phyloP scores from a whole-genome alignment of 1,140 invertebrate genomes.

The Drosophila dunni region DNA sequence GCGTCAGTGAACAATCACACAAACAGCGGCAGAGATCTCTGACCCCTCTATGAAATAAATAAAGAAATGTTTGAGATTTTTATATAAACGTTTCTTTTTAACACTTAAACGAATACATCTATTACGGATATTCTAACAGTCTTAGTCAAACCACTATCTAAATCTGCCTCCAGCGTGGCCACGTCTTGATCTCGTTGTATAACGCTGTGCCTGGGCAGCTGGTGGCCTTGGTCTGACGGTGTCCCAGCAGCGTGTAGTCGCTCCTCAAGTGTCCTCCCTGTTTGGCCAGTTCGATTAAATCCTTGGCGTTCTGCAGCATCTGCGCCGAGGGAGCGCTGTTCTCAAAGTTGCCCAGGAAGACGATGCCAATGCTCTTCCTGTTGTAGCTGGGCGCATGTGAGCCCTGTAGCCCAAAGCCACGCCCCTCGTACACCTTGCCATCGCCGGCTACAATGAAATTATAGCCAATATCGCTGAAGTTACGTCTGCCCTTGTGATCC shows the following conservation, averaged over 20 bases:
- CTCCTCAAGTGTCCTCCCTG: slow-evolving; percentile 62
- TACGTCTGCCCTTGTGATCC: slow-evolving; percentile 86
- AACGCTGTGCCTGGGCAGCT: slow-evolving; percentile 88
- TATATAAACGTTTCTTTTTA: background rate
- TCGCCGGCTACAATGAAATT: slow-evolving; percentile 86
- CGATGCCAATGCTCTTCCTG: slow-evolving; percentile 88
- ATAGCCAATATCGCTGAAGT: slow-evolving; percentile 90
- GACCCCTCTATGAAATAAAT: too few relatives aligned
- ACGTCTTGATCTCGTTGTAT: slow-evolving; percentile 85
- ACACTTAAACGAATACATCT: too few relatives aligned
- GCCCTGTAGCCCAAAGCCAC: slow-evolving; percentile 89
- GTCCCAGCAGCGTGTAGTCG: slow-evolving; percentile 86
- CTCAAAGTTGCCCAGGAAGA: slow-evolving; percentile 87
- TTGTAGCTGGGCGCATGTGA: slow-evolving; percentile 89
- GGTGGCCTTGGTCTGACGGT: slow-evolving; percentile 88
- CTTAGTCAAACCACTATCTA: slow-evolving; percentile 7
- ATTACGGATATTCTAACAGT: background rate
- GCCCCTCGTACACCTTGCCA: slow-evolving; percentile 88
- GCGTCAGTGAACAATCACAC: too few relatives aligned
- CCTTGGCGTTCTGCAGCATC: slow-evolving; percentile 87
- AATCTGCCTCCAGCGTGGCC: slow-evolving; percentile 83
- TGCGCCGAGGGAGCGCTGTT: slow-evolving; percentile 85
- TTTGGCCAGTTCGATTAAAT: slow-evolving; percentile 88
- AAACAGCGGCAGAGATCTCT: too few relatives aligned
- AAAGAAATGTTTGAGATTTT: background rate